Conservation (phyloP, 2,888 invertebrate genomes). For the Andrena dorsata region DNA sequence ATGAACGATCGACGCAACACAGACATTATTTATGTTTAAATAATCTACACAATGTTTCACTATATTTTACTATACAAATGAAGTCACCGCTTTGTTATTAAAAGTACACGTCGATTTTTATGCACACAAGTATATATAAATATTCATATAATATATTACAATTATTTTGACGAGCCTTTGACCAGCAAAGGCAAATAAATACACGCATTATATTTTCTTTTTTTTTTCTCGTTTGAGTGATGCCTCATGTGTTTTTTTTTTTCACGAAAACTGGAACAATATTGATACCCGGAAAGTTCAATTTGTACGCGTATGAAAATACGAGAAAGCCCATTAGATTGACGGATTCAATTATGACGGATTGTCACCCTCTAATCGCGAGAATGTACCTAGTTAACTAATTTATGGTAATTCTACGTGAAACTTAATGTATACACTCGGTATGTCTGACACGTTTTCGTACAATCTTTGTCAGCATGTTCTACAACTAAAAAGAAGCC, state of each 20-base stretch:
- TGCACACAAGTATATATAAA: constrained; percentile 47
- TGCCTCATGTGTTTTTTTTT: background rate
- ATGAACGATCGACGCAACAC: constrained; percentile 7
- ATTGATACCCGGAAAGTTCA: constrained; percentile 7
- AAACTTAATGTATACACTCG: background rate
- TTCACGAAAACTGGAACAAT: constrained; percentile 14
- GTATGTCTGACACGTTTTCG: background rate
- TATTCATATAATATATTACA: constrained; percentile 52
- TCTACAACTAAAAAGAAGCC: too few species aligned
- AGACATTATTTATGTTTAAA: constrained; percentile 30
- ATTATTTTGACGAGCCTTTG: constrained; percentile 60
- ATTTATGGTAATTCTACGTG: background rate
- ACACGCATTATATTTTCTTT: constrained; percentile 45
- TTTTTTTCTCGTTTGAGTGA: constrained; percentile 6
- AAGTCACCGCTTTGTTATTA: constrained; percentile 55
- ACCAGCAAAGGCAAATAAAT: constrained; percentile 68
- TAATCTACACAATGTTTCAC: constrained; percentile 30
- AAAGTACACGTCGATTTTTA: constrained; percentile 52
- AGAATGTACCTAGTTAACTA: background rate
- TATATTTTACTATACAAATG: constrained; percentile 36
- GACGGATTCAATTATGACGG: constrained; percentile 10
- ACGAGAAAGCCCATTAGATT: constrained; percentile 7
- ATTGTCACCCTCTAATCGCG: constrained; percentile 25
- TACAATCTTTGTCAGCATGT: too few species aligned
- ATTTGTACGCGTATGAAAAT: constrained; percentile 19